Evolutionary conservation across 2,888 invertebrate species (phyloP).

Genomic region (Cotesia congregata): DNA sequence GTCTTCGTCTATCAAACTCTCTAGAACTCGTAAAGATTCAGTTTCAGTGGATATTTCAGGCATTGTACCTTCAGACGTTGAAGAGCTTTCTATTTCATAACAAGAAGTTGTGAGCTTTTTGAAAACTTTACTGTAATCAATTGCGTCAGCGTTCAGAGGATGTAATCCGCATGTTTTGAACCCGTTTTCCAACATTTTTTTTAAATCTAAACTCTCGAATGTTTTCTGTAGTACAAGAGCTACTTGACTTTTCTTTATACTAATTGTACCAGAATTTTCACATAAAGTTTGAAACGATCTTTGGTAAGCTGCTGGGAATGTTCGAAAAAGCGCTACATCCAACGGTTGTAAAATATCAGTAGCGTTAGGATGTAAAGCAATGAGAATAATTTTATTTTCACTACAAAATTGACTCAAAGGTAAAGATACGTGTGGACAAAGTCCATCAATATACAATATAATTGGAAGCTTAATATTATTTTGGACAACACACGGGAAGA

Average conservation of each 20-base stretch:
- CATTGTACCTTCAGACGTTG: slow-evolving; percentile 13
- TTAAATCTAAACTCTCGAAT: slow-evolving; percentile 28
- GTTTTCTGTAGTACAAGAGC: slow-evolving; percentile 30
- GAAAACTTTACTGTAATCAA: slow-evolving; percentile 36
- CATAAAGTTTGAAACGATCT: slow-evolving; percentile 29
- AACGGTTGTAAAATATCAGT: slow-evolving; percentile 10
- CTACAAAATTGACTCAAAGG: slow-evolving; percentile 12
- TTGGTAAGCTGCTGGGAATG: slow-evolving; percentile 32
- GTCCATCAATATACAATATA: slow-evolving; percentile 10
- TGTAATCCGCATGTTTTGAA: slow-evolving; percentile 36
- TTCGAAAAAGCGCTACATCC: not conserved
- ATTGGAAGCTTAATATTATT: not conserved
- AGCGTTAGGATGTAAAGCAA: slow-evolving; percentile 2
- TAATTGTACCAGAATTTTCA: slow-evolving; percentile 32
- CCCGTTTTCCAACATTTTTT: slow-evolving; percentile 35
- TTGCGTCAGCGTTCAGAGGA: slow-evolving; percentile 35
- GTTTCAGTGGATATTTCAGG: slow-evolving; percentile 13
- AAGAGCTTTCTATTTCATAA: slow-evolving; percentile 15
- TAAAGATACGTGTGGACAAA: slow-evolving; percentile 4
- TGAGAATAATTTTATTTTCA: slow-evolving; percentile 10
- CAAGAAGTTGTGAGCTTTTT: slow-evolving; percentile 14
- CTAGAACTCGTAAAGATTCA: slow-evolving; percentile 8
- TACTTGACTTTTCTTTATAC: slow-evolving; percentile 35
- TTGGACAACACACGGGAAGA: not conserved
- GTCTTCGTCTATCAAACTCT: slow-evolving; percentile 27